Evolutionary conservation across 2,797 vertebrate genomes (phyloP).

Genomic region (Limosa lapponica): DNA sequence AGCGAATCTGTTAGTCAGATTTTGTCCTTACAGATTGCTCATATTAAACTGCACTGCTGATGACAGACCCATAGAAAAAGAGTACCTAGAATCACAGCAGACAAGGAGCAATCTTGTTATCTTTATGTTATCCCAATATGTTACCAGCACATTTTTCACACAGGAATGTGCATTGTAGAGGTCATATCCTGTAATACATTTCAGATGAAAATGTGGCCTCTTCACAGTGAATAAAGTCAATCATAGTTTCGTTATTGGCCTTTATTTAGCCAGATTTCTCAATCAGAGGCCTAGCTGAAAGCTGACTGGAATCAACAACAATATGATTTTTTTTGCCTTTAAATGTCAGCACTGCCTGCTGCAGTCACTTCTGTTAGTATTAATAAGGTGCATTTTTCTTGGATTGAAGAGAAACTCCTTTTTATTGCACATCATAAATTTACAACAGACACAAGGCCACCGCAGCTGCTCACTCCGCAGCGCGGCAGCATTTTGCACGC

Average conservation of each 20-base stretch:
- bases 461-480: not conserved
- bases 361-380: not conserved
- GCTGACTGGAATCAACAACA: not conserved
- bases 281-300: not conserved
- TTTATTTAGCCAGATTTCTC: not conserved
- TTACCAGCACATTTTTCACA: not conserved
- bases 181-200: not conserved
- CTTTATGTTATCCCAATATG: not conserved
- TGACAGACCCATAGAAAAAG: not conserved
- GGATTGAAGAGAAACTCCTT: not conserved
- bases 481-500: fast-evolving
- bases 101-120: not conserved
- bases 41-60: not conserved
- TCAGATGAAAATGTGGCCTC: not conserved
- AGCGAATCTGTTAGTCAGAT: not conserved
- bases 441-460: not conserved
- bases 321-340: not conserved
- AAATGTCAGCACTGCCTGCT: not conserved
- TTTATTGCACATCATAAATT: not conserved
- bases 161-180: not conserved
- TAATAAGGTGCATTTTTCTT: not conserved
- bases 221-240: not conserved
- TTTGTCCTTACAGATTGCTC: not conserved
- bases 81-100: not conserved
- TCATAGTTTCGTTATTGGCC: not conserved